phyloP scores from a whole-genome alignment of 2,797 vertebrate genomes.

The Spatula clypeata region DNA sequence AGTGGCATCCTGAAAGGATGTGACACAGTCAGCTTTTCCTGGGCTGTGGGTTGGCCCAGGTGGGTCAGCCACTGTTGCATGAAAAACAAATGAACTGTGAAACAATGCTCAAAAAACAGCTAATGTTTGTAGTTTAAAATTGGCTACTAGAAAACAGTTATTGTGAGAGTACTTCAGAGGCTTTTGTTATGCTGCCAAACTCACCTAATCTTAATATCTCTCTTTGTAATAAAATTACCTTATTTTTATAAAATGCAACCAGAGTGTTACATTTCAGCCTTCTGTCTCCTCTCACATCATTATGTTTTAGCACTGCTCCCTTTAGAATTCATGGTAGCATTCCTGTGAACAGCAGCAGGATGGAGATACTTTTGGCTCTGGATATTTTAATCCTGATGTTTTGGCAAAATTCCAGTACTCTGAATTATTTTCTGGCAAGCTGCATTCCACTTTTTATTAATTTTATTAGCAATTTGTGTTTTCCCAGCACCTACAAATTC shows the following conservation, averaged over 20 bases:
- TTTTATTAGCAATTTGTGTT: background rate
- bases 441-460: background rate
- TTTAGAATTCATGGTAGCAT: slow-evolving; percentile 6
- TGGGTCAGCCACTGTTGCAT: rapidly evolving
- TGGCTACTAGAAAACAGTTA: background rate
- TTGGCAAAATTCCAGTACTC: background rate
- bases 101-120: background rate
- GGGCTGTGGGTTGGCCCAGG: background rate
- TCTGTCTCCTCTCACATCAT: background rate
- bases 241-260: background rate
- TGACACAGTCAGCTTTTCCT: background rate
- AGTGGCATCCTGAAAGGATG: background rate
- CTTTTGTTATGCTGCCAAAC: background rate
- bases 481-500: background rate
- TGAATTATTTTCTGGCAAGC: background rate
- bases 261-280: background rate
- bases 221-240: background rate
- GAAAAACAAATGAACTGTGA: slow-evolving; percentile 6
- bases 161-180: background rate
- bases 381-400: background rate
- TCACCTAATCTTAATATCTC: background rate
- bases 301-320: background rate
- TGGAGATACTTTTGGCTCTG: background rate
- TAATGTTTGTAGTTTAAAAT: background rate
- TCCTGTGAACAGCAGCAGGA: background rate